Evolutionary conservation across 1,140 invertebrate species (phyloP).

Genomic region (Heliothis subflexa): DNA sequence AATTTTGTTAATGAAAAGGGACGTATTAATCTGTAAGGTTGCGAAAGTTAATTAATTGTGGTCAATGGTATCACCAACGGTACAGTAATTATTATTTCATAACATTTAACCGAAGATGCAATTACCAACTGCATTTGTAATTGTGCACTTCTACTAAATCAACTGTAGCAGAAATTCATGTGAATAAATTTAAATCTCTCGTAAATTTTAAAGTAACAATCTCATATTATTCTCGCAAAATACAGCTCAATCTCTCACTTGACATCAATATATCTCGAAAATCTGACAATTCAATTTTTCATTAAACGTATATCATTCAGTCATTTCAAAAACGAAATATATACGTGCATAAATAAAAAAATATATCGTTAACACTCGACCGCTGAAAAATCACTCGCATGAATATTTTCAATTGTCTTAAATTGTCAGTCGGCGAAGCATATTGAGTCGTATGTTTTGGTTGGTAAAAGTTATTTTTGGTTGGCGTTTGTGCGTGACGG

Average conservation of each 20-base stretch:
- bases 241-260: slow-evolving; percentile 37
- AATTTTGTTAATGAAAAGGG: too few relatives aligned
- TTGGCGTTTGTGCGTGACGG: slow-evolving; percentile 37
- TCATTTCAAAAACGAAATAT: slow-evolving; percentile 27
- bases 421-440: neutral
- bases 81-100: too few relatives aligned
- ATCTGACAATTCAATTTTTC: slow-evolving; percentile 45
- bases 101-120: too few relatives aligned
- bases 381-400: slow-evolving; percentile 47
- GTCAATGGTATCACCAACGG: too few relatives aligned
- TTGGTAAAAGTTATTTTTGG: slow-evolving; percentile 33
- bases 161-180: too few relatives aligned
- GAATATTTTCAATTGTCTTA: slow-evolving; percentile 48
- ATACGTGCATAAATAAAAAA: slow-evolving; percentile 38
- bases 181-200: neutral
- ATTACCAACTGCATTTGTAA: too few relatives aligned
- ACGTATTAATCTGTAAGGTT: too few relatives aligned
- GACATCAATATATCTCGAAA: slow-evolving; percentile 37
- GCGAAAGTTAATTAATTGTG: too few relatives aligned
- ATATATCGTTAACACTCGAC: slow-evolving; percentile 41
- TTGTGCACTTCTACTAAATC: too few relatives aligned
- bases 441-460: slow-evolving; percentile 38
- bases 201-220: slow-evolving; percentile 6
- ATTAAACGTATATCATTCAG: slow-evolving; percentile 44
- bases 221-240: slow-evolving; percentile 9